Conservation (phyloP, 2,797 vertebrate genomes). For the Sibirionetta formosa region DNA sequence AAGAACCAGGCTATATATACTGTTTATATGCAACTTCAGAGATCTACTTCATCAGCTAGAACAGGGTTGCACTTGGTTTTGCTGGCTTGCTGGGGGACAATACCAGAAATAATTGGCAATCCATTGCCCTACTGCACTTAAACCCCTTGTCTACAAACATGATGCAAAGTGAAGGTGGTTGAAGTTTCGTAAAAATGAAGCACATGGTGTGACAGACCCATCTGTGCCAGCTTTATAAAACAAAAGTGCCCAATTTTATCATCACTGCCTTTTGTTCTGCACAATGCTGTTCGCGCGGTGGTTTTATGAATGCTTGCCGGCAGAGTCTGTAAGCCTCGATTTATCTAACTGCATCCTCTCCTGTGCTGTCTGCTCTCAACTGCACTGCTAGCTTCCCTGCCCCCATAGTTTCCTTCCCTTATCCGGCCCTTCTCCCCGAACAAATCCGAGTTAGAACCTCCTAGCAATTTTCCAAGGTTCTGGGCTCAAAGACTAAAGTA, state of each 20-base stretch:
- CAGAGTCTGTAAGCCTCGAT: constrained; percentile 1
- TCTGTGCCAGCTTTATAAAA: constrained; percentile 75
- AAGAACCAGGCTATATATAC: background rate
- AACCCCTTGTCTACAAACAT: constrained; percentile 32
- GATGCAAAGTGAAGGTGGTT: constrained; percentile 70
- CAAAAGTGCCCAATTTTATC: constrained; percentile 72
- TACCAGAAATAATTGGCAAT: constrained; percentile 55
- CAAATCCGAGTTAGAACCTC: constrained; percentile 47
- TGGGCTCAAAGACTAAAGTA: constrained; percentile 61
- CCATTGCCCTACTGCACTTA: constrained; percentile 33
- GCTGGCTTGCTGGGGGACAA: constrained; percentile 27
- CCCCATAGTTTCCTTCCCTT: background rate
- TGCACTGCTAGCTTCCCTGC: constrained; percentile 3
- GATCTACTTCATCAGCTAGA: constrained; percentile 30
- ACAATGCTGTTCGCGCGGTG: background rate
- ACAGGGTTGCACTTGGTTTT: constrained; percentile 11
- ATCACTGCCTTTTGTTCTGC: constrained; percentile 72
- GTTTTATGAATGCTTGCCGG: constrained; percentile 37
- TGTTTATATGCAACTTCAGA: constrained; percentile 25
- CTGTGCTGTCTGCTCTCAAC: background rate
- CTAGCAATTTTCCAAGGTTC: constrained; percentile 67
- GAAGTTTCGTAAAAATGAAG: constrained; percentile 65
- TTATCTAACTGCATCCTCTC: constrained; percentile 12
- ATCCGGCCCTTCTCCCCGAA: background rate
- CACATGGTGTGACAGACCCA: constrained; percentile 64